phyloP scores from a whole-genome alignment of 2,888 invertebrate species.

The Troides aeacus region DNA sequence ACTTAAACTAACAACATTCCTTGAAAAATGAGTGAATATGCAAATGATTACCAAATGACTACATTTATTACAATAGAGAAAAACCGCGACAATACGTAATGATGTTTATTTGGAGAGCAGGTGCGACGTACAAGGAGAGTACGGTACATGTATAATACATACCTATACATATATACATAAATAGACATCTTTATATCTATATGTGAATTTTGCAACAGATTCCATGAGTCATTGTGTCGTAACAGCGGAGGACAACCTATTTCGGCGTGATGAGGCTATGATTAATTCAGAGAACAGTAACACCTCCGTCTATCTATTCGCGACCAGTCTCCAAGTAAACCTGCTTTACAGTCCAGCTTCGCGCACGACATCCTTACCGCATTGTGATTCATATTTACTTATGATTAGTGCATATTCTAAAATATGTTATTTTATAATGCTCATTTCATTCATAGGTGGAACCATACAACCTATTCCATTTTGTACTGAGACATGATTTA shows the following conservation, averaged over 20 bases:
- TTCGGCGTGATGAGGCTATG: conserved; percentile 74
- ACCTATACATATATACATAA: too few species aligned
- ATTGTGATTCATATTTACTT: conserved; percentile 32
- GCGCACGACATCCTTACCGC: conserved; percentile 27
- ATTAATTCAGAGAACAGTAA: conserved; percentile 48
- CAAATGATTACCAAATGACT: conserved; percentile 57
- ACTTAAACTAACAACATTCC: neutral
- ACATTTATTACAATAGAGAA: conserved; percentile 67
- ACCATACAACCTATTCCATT: neutral
- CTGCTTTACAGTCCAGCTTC: conserved; percentile 28
- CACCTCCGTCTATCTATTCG: conserved; percentile 32
- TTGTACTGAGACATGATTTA: neutral
- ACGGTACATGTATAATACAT: conserved; percentile 38
- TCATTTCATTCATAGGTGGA: neutral
- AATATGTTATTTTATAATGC: conserved; percentile 3
- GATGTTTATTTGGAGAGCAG: conserved; percentile 62
- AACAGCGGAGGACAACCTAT: conserved; percentile 71
- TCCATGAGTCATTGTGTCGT: conserved; percentile 69
- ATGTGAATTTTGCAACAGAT: conserved; percentile 52
- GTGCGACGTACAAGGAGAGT: conserved; percentile 62
- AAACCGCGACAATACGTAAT: conserved; percentile 70
- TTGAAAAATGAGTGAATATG: conserved; percentile 49
- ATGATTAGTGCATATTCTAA: conserved; percentile 25
- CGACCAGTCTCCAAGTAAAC: conserved; percentile 22
- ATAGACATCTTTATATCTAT: too few species aligned